phyloP scores from a whole-genome alignment of 2,797 vertebrate genomes.

The Labroides dimidiatus region DNA sequence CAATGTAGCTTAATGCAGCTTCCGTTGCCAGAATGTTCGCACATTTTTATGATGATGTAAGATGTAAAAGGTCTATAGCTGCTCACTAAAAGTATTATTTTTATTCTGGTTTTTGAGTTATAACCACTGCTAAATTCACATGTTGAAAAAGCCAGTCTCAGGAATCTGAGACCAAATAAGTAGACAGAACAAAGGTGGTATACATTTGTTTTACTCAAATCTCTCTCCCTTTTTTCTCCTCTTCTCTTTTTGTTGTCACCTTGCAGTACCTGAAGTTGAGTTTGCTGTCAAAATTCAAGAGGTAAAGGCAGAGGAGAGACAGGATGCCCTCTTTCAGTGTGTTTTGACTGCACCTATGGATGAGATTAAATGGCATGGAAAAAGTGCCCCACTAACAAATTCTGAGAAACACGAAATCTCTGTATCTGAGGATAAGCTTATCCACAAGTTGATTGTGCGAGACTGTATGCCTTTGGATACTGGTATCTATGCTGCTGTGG shows the following conservation, averaged over 20 bases:
- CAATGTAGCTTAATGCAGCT: no score
- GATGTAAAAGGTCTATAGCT: background rate
- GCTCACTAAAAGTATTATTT: no score
- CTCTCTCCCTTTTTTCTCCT: no score
- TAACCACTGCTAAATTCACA: no score
- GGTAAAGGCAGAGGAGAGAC: slow-evolving; percentile 81
- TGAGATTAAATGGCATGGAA: slow-evolving; percentile 85
- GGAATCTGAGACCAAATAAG: background rate
- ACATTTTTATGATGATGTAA: no score
- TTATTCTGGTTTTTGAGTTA: no score
- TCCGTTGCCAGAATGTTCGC: no score
- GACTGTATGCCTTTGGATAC: slow-evolving; percentile 83
- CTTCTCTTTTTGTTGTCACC: slow-evolving; percentile 13
- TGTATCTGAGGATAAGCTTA: slow-evolving; percentile 87
- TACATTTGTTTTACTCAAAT: background rate
- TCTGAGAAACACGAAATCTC: slow-evolving; percentile 84
- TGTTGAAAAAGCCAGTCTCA: no score
- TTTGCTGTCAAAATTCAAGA: slow-evolving; percentile 86
- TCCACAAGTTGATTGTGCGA: slow-evolving; percentile 86
- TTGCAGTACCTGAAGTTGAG: slow-evolving; percentile 77
- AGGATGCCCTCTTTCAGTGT: slow-evolving; percentile 87
- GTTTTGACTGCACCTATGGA: slow-evolving; percentile 82
- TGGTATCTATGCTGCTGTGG: slow-evolving; percentile 88
- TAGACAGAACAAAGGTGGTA: background rate
- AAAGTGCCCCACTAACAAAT: slow-evolving; percentile 71